Percentiles rank a stretch among this genome's conserved stretches.
Evolutionary conservation across 2,888 invertebrate species (phyloP).

Genomic region (Caenorhabditis becei): DNA sequence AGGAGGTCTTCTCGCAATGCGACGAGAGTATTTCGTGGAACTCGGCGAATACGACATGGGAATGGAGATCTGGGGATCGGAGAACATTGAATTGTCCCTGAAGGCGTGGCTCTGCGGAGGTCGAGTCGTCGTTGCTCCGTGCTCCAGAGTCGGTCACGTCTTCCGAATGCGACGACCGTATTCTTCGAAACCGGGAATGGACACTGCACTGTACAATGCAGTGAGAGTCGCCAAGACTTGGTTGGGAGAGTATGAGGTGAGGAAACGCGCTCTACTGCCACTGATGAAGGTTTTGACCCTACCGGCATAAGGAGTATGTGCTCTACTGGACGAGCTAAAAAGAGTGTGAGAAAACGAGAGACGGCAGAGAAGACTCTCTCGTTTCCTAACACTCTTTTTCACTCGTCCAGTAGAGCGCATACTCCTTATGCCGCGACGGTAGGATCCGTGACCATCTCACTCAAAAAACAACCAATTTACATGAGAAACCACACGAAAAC

Average conservation of each 20-base stretch:
- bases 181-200: constrained; percentile 86
- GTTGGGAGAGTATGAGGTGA: constrained; percentile 90
- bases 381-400: too few species aligned
- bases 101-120: constrained; percentile 95
- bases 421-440: too few species aligned
- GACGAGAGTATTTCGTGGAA: constrained; percentile 96
- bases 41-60: constrained; percentile 98
- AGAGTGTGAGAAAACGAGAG: too few species aligned
- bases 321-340: too few species aligned
- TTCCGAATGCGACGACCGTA: constrained; percentile 98
- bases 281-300: too few species aligned
- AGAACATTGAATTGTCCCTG: constrained; percentile 83
- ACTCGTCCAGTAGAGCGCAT: too few species aligned
- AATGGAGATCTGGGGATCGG: constrained; percentile 99
- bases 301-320: too few species aligned
- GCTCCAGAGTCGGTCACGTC: constrained; percentile 96
- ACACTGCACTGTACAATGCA: constrained; percentile 93
- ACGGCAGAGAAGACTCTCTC: too few species aligned
- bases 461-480: too few species aligned
- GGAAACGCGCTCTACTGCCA: too few species aligned
- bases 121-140: constrained; percentile 94
- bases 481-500: too few species aligned
- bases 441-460: too few species aligned
- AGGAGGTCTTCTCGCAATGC: constrained; percentile 93
- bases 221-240: constrained; percentile 98